A percentile compares a stretch with the other conserved stretches of the same genome.
Evolutionary conservation across 1,140 invertebrate genomes (phyloP).

Genomic region (Drosophila gunungcola): DNA sequence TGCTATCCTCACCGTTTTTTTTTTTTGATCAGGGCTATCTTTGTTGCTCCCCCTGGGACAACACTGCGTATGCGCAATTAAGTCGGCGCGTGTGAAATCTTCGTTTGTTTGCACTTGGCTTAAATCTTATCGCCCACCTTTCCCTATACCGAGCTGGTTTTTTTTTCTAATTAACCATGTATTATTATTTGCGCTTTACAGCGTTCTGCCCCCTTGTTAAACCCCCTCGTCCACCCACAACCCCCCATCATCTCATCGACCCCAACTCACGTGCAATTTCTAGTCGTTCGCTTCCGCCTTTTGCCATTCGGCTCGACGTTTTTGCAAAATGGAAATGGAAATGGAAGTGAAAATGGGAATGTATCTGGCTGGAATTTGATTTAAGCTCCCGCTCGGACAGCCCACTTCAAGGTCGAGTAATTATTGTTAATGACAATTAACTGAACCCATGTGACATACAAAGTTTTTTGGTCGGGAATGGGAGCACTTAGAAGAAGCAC

Average conservation of each 20-base stretch:
- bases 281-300: slow-evolving; percentile 45
- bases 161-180: slow-evolving; percentile 51
- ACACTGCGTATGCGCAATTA: slow-evolving; percentile 54
- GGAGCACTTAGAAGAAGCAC: not conserved
- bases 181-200: slow-evolving; percentile 35
- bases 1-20: not conserved
- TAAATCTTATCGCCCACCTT: slow-evolving; percentile 43
- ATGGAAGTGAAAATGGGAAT: slow-evolving; percentile 55
- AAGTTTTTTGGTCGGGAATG: slow-evolving; percentile 15
- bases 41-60: slow-evolving; percentile 1
- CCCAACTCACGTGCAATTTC: slow-evolving; percentile 34
- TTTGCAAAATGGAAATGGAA: slow-evolving; percentile 38
- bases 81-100: slow-evolving; percentile 33
- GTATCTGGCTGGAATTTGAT: slow-evolving; percentile 52
- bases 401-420: slow-evolving; percentile 56
- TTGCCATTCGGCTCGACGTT: slow-evolving; percentile 40
- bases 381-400: slow-evolving; percentile 53
- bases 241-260: not conserved
- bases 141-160: slow-evolving; percentile 26
- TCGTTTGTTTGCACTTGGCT: slow-evolving; percentile 39
- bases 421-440: slow-evolving; percentile 59
- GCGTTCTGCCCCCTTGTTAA: not conserved
- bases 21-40: slow-evolving; percentile 11
- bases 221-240: not conserved
- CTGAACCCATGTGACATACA: slow-evolving; percentile 36